Evolutionary conservation across 2,888 invertebrate species (phyloP).

Genomic region (Heliconius ismenius): DNA sequence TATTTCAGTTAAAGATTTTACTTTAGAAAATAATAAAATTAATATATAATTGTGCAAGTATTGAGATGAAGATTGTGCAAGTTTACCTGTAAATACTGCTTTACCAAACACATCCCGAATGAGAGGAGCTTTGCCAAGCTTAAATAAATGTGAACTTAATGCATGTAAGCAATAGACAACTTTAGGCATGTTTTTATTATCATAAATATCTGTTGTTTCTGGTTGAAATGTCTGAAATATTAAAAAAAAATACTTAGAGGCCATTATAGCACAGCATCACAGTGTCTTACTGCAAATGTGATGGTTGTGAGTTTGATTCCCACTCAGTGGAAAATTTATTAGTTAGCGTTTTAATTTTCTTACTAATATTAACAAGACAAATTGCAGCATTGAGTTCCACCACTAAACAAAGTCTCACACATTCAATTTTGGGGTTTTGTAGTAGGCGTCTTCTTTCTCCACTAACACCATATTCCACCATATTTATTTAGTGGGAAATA

Average conservation of each 20-base stretch:
- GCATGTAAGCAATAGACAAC: constrained; percentile 90
- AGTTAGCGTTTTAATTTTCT: too few species aligned
- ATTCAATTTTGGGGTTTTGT: too few species aligned
- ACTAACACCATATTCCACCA: too few species aligned
- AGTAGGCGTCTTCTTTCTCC: too few species aligned
- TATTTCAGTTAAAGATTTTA: too few species aligned
- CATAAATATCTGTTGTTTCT: constrained; percentile 91
- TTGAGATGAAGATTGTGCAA: neutral
- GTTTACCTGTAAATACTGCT: constrained; percentile 84
- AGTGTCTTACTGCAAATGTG: too few species aligned
- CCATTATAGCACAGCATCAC: too few species aligned
- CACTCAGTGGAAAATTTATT: too few species aligned
- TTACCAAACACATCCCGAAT: constrained; percentile 89
- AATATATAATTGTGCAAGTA: neutral
- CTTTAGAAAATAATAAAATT: neutral
- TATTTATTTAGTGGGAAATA: too few species aligned
- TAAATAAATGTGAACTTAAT: constrained; percentile 85
- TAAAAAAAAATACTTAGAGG: neutral
- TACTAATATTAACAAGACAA: too few species aligned
- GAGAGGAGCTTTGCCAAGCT: constrained; percentile 86
- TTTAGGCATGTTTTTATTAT: constrained; percentile 90
- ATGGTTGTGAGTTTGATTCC: too few species aligned
- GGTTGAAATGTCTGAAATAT: constrained; percentile 87
- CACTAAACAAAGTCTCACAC: too few species aligned
- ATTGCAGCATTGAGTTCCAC: neutral